Evolutionary conservation across 2,113 vertebrate species (phyloP), one percentile per base, ranked within the genome.

Genomic region (Lathamus discolor): DNA sequence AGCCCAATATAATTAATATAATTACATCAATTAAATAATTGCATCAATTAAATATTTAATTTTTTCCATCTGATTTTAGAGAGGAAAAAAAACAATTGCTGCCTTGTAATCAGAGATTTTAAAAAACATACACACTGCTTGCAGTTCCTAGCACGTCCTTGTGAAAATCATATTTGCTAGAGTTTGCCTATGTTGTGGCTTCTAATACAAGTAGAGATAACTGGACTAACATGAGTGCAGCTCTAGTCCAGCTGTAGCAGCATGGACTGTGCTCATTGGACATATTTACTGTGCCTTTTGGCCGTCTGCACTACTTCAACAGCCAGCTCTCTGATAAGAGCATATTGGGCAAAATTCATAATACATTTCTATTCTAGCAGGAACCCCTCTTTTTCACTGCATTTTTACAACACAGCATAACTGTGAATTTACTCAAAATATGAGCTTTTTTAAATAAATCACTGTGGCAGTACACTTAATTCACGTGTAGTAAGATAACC

Each of bases 91-190:
- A 17, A n/a, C 29, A 44, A 69, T 72, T 41, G 10, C 29, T 39
- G 52, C 76, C 55, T 17, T 75, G 10, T 37, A 67, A 63, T 20
- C 2, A 20, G 23, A 49, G n/a, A 3, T 77, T 76, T 24, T 4
- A 11, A 52, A 8, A 25, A 44, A 54, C 31, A 4, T 44, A 8
- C 12, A 10, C 4, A 6, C 16, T 57, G 18, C 4, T 83, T 83
- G 48, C 8, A 29, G 86, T 80, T 86, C 13, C 16, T 57, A n/a
- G 11, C 7, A 15, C 6, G 13, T 61, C 52, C 29, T 76, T 35
- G 3, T 6, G 23, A 76, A 49, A 4, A 33, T 4, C 13, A 14
- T 9, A 2, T 37, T 74, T 1, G 0, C 25, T 28, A 17, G 15
- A 64, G 4, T 43, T 87, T 74, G 11, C 24, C 20, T 86, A 5